Percentiles rank a stretch among this genome's conserved stretches.
phyloP scores from a whole-genome alignment of 2,113 vertebrate genomes.

The Erinaceus europaeus region DNA sequence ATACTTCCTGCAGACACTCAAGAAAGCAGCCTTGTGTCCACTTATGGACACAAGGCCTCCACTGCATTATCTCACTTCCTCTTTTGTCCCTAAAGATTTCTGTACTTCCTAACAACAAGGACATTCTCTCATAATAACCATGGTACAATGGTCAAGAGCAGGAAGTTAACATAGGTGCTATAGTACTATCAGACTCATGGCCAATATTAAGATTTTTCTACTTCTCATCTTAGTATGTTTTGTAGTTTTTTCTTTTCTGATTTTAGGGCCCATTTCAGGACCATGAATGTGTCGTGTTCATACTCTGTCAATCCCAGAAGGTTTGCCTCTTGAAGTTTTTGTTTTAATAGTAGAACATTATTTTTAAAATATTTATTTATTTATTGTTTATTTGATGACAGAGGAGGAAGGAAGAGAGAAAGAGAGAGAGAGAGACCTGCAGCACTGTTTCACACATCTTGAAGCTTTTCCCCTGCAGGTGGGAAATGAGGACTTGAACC shows the following conservation, averaged over 20 bases:
- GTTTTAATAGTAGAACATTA: no score
- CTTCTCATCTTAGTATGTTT: neutral
- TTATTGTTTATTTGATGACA: neutral
- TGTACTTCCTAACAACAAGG: slow-evolving; percentile 1
- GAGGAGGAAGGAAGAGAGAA: no score
- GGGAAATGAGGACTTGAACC: no score
- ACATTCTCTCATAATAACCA: neutral
- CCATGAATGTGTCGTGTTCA: neutral
- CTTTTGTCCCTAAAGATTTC: neutral
- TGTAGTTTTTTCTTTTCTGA: neutral
- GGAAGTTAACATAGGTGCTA: neutral
- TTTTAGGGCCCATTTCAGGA: neutral
- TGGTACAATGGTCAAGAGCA: neutral
- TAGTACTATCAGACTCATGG: neutral
- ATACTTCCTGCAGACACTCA: neutral
- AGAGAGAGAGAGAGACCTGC: no score
- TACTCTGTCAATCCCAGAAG: neutral
- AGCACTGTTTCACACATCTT: no score
- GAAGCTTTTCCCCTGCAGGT: no score
- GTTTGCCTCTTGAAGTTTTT: neutral
- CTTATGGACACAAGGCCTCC: neutral
- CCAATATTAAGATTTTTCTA: neutral
- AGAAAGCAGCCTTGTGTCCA: neutral
- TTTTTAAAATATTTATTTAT: no score
- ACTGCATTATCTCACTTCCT: neutral